Conservation (phyloP, 2,113 vertebrate genomes). For the Solenodon paradoxus region DNA sequence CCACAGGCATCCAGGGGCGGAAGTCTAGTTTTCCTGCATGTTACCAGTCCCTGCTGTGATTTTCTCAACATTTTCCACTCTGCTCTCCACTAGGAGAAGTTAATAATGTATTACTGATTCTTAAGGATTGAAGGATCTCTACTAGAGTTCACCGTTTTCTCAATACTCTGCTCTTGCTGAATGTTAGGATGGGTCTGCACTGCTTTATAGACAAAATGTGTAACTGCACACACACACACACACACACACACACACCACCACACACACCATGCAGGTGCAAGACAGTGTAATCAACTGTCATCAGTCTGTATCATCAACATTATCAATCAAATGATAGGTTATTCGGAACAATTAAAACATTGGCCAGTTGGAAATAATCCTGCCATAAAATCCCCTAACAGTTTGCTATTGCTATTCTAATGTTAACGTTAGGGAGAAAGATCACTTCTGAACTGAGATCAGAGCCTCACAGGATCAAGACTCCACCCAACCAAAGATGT, state of each 20-base stretch:
- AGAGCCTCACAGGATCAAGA: not conserved
- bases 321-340: not conserved
- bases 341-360: not conserved
- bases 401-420: not conserved
- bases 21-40: not conserved
- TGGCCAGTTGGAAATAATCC: not conserved
- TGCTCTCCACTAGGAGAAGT: not conserved
- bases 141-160: not conserved
- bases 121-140: not conserved
- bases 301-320: too few species aligned
- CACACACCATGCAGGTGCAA: not conserved
- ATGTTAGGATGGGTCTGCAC: not conserved
- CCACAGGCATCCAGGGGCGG: not conserved
- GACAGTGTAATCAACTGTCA: not conserved
- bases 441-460: not conserved
- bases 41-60: not conserved
- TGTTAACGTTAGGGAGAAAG: not conserved
- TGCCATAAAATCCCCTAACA: not conserved
- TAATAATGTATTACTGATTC: not conserved
- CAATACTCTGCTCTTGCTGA: not conserved
- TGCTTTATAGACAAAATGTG: not conserved
- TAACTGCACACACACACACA: too few species aligned
- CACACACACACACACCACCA: not conserved
- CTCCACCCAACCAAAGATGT: not conserved
- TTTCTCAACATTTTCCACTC: not conserved